A percentile compares a stretch with the other conserved stretches of the same genome.
phyloP scores from a whole-genome alignment of 1,140 invertebrate species.

The Platyscapa corneri region DNA sequence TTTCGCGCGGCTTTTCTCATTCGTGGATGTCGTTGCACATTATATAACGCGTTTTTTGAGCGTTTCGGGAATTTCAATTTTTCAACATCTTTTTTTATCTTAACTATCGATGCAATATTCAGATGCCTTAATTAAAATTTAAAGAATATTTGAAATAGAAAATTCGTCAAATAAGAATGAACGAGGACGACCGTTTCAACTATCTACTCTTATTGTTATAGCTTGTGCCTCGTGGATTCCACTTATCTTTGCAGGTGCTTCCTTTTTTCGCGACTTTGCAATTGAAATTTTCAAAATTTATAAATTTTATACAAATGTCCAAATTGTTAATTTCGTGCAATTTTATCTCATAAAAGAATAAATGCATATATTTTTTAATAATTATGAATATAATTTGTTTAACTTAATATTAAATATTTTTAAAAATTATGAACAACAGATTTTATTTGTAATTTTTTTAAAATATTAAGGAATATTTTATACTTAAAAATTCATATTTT shows the following conservation, averaged over 20 bases:
- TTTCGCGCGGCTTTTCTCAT: slow-evolving; percentile 38
- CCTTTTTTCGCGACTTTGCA: background rate
- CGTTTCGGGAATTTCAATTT: background rate
- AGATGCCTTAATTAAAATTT: background rate
- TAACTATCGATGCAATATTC: background rate
- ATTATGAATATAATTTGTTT: background rate
- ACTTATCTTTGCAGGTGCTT: slow-evolving; percentile 22
- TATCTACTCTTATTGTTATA: background rate
- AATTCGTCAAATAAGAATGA: background rate
- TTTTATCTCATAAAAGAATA: background rate
- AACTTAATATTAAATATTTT: background rate
- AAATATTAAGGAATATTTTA: too few relatives aligned
- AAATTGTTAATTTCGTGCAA: background rate
- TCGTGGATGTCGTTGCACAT: slow-evolving; percentile 11
- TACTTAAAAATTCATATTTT: background rate
- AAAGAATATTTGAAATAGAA: background rate
- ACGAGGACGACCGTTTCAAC: slow-evolving; percentile 6
- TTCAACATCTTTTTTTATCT: background rate
- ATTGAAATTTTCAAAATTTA: background rate
- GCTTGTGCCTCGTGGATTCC: slow-evolving; percentile 11
- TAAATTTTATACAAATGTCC: background rate
- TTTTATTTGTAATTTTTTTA: background rate
- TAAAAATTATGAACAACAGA: background rate
- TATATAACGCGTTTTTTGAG: slow-evolving; percentile 22
- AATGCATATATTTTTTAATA: background rate